Conservation (phyloP, 1,140 invertebrate genomes). For the Bilobella aurantiaca region DNA sequence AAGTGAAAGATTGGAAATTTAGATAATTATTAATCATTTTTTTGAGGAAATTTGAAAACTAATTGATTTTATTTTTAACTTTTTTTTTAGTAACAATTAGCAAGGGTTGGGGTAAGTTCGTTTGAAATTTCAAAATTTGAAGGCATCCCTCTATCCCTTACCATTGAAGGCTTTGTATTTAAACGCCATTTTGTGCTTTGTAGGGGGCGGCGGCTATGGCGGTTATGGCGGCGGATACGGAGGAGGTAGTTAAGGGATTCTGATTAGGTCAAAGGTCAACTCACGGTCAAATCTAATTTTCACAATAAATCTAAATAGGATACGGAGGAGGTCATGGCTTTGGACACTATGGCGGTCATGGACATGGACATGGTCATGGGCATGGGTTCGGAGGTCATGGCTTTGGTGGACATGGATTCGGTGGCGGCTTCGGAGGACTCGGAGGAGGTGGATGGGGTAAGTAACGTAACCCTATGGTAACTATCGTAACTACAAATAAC, state of each 20-base stretch:
- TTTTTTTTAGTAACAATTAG: neutral
- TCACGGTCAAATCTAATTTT: too few species aligned
- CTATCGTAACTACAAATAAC: too few species aligned
- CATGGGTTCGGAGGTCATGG: neutral
- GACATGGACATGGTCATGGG: neutral
- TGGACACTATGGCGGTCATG: neutral
- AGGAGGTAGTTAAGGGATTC: neutral
- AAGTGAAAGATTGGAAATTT: too few species aligned
- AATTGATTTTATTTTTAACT: too few species aligned
- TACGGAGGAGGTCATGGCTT: neutral
- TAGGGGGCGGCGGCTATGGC: neutral
- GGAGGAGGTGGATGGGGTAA: neutral
- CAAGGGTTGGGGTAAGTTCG: neutral
- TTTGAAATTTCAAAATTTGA: neutral
- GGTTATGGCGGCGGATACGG: neutral
- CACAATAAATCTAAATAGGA: too few species aligned
- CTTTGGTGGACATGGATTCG: neutral
- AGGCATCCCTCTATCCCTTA: neutral
- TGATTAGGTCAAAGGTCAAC: too few species aligned
- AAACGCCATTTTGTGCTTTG: neutral
- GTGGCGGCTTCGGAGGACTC: neutral
- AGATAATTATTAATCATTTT: too few species aligned
- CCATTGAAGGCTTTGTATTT: neutral
- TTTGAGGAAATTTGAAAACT: too few species aligned
- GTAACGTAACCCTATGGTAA: neutral